phyloP scores from a whole-genome alignment of 2,113 vertebrate species.

The Neomonachus schauinslandi region DNA sequence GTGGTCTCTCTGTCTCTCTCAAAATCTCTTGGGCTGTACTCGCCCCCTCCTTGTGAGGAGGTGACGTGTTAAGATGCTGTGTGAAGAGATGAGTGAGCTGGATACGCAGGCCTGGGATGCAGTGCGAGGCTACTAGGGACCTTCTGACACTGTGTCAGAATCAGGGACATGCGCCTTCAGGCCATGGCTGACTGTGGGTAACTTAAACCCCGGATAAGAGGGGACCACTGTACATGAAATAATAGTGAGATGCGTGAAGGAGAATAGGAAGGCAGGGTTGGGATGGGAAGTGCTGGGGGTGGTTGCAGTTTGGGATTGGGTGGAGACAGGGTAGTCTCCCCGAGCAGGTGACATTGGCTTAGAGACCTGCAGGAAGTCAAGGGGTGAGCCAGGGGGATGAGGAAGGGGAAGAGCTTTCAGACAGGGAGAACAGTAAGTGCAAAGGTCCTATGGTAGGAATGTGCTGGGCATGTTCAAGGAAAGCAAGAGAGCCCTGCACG shows the following conservation, averaged over 20 bases:
- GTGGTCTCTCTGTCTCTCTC: not conserved
- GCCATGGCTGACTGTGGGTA: not conserved
- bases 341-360: not conserved
- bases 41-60: not conserved
- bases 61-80: not conserved
- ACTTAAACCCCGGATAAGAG: not conserved
- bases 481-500: not conserved
- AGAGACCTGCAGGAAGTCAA: not conserved
- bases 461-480: not conserved
- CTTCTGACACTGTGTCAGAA: not conserved
- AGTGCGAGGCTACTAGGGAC: not conserved
- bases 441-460: not conserved
- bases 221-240: not conserved
- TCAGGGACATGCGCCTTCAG: not conserved
- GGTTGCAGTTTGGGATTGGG: too few relatives aligned
- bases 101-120: not conserved
- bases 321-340: rapidly evolving
- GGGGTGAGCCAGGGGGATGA: not conserved
- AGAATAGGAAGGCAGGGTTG: not conserved
- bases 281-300: not conserved
- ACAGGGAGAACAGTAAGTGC: not conserved
- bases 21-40: not conserved
- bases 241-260: rapidly evolving
- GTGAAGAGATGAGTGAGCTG: not conserved
- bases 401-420: not conserved